Percentiles rank a stretch among this genome's conserved stretches.
Conservation (phyloP, 2,888 invertebrate species). For the Alloplasta piceator region DNA sequence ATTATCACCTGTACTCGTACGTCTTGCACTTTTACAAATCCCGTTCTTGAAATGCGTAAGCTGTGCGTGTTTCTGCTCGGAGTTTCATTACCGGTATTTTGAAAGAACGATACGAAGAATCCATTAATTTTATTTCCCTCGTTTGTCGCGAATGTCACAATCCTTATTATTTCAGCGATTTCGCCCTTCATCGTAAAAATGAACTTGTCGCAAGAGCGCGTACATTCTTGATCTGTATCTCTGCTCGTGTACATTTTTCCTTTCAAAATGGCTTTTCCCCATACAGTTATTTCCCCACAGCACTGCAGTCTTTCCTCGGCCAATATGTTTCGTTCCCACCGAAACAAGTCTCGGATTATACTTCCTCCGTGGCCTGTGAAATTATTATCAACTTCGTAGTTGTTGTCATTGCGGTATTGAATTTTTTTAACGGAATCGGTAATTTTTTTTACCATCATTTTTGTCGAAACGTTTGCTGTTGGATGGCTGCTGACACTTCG, state of each 20-base stretch:
- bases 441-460: conserved; percentile 45
- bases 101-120: conserved; percentile 38
- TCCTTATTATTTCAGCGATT: conserved; percentile 43
- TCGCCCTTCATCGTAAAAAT: conserved; percentile 27
- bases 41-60: conserved; percentile 37
- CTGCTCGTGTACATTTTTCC: conserved; percentile 46
- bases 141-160: conserved; percentile 40
- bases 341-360: conserved; percentile 21
- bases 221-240: conserved; percentile 36
- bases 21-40: conserved; percentile 22
- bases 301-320: conserved; percentile 31
- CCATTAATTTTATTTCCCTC: conserved; percentile 38
- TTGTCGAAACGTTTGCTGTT: conserved; percentile 29
- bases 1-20: conserved; percentile 36
- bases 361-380: conserved; percentile 32
- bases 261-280: conserved; percentile 44
- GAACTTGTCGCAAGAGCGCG: conserved; percentile 42
- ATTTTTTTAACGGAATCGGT: conserved; percentile 37
- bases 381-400: conserved; percentile 33
- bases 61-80: conserved; percentile 30
- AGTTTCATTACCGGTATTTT: conserved; percentile 38
- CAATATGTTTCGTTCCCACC: conserved; percentile 27
- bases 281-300: conserved; percentile 37
- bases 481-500: conserved; percentile 30
- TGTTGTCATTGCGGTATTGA: conserved; percentile 30